A percentile compares a stretch with the other conserved stretches of the same genome.
phyloP scores from a whole-genome alignment of 2,888 invertebrate genomes.

The Zele albiditarsus region DNA sequence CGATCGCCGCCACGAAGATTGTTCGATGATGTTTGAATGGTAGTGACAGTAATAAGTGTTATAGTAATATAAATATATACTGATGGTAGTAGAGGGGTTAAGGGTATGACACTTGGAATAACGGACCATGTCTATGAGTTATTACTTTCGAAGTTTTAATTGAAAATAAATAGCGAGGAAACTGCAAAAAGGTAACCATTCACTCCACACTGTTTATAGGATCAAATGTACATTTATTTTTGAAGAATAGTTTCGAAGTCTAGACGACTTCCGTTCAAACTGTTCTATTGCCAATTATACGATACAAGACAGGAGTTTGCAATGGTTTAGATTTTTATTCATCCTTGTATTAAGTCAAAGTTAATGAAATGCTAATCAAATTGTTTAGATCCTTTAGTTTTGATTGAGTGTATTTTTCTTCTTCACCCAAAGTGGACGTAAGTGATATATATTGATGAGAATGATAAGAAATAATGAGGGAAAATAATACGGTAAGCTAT shows the following conservation, averaged over 20 bases:
- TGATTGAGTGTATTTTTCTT: background rate
- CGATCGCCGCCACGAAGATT: conserved; percentile 84
- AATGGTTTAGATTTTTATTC: background rate
- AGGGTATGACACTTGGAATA: background rate
- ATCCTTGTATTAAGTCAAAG: background rate
- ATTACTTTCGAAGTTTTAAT: background rate
- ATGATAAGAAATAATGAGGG: background rate
- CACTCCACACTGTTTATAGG: background rate
- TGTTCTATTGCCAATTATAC: background rate
- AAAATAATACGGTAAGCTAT: background rate
- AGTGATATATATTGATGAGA: background rate
- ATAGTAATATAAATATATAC: background rate
- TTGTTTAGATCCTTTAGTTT: background rate
- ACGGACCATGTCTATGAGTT: background rate
- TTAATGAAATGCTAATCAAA: background rate
- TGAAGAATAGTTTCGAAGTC: no score
- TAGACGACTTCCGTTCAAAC: background rate
- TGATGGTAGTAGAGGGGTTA: background rate
- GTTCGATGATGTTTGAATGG: conserved; percentile 85
- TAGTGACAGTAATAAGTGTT: background rate
- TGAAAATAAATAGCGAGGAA: background rate
- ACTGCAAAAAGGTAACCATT: background rate
- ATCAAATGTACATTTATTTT: background rate
- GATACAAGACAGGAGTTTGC: background rate
- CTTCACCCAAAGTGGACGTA: background rate